Percentiles rank a stretch among this genome's conserved stretches.
Evolutionary conservation across 2,113 vertebrate species (phyloP).

Genomic region (Polypterus senegalus): DNA sequence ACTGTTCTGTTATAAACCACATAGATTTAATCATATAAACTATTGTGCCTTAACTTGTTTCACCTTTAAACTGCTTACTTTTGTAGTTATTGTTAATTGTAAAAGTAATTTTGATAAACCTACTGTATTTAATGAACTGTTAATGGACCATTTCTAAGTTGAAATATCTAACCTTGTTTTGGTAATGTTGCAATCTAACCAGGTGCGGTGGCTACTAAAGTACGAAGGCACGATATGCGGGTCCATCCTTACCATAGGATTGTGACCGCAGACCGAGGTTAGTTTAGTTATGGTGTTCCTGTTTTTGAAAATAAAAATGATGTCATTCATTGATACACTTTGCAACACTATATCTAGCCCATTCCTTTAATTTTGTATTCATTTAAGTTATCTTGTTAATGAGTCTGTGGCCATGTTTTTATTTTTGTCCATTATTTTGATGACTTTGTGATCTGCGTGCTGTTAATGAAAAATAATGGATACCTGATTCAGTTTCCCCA

Average conservation of each 20-base stretch:
- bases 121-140: conserved; percentile 47
- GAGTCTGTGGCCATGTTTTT: conserved; percentile 11
- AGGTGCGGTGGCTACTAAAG: conserved; percentile 99
- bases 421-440: conserved; percentile 31
- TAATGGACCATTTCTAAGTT: conserved; percentile 25
- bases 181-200: conserved; percentile 93
- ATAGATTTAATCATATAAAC: conserved; percentile 55
- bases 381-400: conserved; percentile 1
- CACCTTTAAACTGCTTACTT: conserved; percentile 47
- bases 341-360: conserved; percentile 54
- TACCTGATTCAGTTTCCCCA: conserved; percentile 4
- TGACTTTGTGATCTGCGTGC: conserved; percentile 27
- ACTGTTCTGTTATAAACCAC: conserved; percentile 51
- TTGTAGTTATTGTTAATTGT: conserved; percentile 64
- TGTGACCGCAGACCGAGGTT: conserved; percentile 99
- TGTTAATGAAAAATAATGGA: conserved; percentile 38
- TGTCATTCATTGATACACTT: conserved; percentile 46
- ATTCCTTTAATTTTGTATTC: background rate
- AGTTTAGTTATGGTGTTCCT: conserved; percentile 85
- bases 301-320: conserved; percentile 41
- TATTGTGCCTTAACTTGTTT: conserved; percentile 86
- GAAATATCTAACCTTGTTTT: conserved; percentile 88
- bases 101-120: conserved; percentile 80
- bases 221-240: conserved; percentile 99
- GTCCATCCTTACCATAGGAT: conserved; percentile 99